phyloP scores from a whole-genome alignment of 2,888 invertebrate species.

The Eupithecia insigniata region DNA sequence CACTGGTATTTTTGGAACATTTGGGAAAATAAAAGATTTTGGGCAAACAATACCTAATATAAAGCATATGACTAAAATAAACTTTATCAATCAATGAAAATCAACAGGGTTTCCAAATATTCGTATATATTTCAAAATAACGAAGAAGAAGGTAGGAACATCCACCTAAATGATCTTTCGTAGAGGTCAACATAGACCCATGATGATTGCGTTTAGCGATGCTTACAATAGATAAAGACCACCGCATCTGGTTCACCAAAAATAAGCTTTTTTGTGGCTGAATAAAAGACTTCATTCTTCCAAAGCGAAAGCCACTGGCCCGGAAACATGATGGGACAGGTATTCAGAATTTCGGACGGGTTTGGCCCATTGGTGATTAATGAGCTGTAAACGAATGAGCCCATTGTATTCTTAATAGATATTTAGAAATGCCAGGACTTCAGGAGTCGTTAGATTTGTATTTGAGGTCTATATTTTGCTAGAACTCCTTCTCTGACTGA shows the following conservation, averaged over 20 bases:
- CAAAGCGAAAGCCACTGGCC: conserved; percentile 39
- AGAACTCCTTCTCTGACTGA: neutral
- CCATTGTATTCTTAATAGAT: conserved; percentile 11
- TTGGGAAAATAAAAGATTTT: no score
- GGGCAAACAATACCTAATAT: no score
- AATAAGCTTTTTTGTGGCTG: conserved; percentile 37
- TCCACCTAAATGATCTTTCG: neutral
- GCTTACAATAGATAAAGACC: conserved; percentile 16
- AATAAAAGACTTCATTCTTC: conserved; percentile 36
- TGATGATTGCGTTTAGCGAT: neutral
- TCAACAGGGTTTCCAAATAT: neutral
- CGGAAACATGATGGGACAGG: conserved; percentile 43
- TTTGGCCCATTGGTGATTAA: conserved; percentile 32
- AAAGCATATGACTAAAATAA: no score
- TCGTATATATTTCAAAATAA: neutral
- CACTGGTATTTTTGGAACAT: no score
- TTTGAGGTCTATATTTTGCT: neutral
- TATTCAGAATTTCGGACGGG: conserved; percentile 39
- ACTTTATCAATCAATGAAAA: neutral
- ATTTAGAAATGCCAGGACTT: neutral
- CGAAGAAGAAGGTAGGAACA: neutral
- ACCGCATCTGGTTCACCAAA: conserved; percentile 36
- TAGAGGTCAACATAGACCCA: neutral
- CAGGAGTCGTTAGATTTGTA: conserved; percentile 19
- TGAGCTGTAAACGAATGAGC: conserved; percentile 35